phyloP scores from a whole-genome alignment of 2,113 vertebrate genomes.

The Dermatemys mawii region DNA sequence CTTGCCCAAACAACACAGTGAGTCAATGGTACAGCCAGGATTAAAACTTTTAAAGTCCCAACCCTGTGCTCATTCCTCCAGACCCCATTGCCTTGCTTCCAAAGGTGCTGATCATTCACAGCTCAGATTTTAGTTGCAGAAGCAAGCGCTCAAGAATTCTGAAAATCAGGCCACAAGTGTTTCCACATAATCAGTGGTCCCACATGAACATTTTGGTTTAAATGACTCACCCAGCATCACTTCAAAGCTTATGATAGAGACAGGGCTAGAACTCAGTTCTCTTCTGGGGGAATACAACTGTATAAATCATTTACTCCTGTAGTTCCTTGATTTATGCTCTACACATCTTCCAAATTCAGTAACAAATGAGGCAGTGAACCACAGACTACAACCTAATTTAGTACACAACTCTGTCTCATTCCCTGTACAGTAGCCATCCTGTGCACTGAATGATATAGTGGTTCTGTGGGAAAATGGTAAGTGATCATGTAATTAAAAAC shows the following conservation, averaged over 20 bases:
- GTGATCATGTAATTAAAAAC: neutral
- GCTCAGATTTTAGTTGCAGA: neutral
- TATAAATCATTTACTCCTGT: neutral
- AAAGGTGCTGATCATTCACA: conserved; percentile 6
- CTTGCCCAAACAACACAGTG: neutral
- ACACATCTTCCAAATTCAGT: neutral
- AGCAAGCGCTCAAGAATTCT: neutral
- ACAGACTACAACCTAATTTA: neutral
- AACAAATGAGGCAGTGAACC: neutral
- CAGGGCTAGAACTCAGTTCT: neutral
- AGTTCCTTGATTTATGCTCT: neutral
- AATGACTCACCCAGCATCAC: neutral
- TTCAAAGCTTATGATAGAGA: neutral
- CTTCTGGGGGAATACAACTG: neutral
- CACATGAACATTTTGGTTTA: conserved; percentile 12
- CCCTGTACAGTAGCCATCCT: neutral
- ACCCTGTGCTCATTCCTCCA: neutral
- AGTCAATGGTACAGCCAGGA: neutral
- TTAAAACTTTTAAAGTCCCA: neutral
- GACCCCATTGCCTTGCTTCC: neutral
- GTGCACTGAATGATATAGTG: neutral
- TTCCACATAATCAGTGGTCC: conserved; percentile 7
- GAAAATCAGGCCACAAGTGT: conserved; percentile 43
- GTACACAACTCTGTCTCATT: neutral
- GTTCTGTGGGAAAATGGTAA: neutral